These are phyloP conservation scores for Euura lappo DNA, from an alignment of 1,140 invertebrate genomes.

Conservation along the genomic window DNA sequence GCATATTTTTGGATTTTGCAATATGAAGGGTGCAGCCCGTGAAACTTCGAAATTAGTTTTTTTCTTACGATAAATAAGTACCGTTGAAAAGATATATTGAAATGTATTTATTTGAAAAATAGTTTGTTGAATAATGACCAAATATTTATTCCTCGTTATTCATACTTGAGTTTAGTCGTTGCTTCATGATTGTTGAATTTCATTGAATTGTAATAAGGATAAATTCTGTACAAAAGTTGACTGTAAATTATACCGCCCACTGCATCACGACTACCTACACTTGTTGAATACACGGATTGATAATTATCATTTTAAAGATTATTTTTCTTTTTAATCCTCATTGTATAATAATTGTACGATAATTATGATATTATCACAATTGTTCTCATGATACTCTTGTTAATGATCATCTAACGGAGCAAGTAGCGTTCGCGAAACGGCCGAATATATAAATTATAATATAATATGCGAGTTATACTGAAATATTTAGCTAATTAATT, in stretches of 20 bases:
- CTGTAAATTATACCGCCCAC: too few relatives aligned
- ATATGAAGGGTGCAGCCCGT: too few relatives aligned
- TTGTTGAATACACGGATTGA: background rate
- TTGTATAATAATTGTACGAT: background rate
- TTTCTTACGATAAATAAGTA: too few relatives aligned
- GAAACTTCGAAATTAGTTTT: too few relatives aligned
- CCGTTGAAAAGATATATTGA: too few relatives aligned
- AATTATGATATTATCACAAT: too few relatives aligned
- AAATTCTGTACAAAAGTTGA: too few relatives aligned
- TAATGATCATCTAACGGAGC: slow-evolving; percentile 19
- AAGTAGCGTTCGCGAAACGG: slow-evolving; percentile 52
- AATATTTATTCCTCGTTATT: background rate
- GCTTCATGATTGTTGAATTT: background rate
- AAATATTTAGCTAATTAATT: background rate
- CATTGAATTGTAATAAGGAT: too few relatives aligned
- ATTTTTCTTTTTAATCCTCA: background rate
- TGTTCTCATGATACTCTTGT: background rate
- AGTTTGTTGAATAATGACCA: too few relatives aligned
- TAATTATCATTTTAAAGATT: background rate
- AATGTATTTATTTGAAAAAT: too few relatives aligned
- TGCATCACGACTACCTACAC: background rate
- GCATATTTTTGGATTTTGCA: too few relatives aligned
- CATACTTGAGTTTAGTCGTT: background rate
- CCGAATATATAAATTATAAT: slow-evolving; percentile 39
- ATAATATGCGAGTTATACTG: slow-evolving; percentile 10